Evolutionary conservation across 2,888 invertebrate genomes (phyloP).

Genomic region (Toxonevra muliebris): DNA sequence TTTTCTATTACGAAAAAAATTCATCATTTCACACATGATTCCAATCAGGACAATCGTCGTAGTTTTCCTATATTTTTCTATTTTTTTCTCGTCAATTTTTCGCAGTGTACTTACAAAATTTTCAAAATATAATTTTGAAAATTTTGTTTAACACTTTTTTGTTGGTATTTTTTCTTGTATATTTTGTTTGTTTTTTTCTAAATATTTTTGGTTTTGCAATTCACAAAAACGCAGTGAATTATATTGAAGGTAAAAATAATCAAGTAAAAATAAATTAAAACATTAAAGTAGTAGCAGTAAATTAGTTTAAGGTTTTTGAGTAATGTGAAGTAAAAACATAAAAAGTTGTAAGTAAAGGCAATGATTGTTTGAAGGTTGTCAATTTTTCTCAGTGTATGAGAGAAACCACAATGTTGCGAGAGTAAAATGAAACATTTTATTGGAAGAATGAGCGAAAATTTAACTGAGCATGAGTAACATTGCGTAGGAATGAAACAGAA

Average conservation of each 20-base stretch:
- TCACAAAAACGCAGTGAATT: conserved; percentile 65
- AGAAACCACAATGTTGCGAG: too few species aligned
- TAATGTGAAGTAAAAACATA: background rate
- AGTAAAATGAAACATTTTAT: too few species aligned
- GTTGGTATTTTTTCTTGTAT: conserved; percentile 27
- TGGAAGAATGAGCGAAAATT: too few species aligned
- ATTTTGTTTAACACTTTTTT: conserved; percentile 23
- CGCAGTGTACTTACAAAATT: conserved; percentile 31
- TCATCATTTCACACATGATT: conserved; percentile 62
- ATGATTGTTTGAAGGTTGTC: too few species aligned
- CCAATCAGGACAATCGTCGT: conserved; percentile 45
- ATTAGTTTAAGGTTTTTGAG: background rate
- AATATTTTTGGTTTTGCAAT: conserved; percentile 62
- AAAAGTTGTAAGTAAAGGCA: too few species aligned
- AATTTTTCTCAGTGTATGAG: too few species aligned
- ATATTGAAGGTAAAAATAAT: conserved; percentile 32
- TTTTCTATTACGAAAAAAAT: conserved; percentile 43
- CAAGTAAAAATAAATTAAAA: conserved; percentile 43
- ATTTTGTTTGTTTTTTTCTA: conserved; percentile 18
- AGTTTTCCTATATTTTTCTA: background rate
- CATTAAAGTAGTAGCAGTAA: conserved; percentile 13
- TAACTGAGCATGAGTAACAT: too few species aligned
- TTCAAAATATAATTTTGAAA: conserved; percentile 25
- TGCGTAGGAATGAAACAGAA: too few species aligned
- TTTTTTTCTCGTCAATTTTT: conserved; percentile 16